Conservation (phyloP, 2,888 invertebrate genomes). For the Nezara viridula region DNA sequence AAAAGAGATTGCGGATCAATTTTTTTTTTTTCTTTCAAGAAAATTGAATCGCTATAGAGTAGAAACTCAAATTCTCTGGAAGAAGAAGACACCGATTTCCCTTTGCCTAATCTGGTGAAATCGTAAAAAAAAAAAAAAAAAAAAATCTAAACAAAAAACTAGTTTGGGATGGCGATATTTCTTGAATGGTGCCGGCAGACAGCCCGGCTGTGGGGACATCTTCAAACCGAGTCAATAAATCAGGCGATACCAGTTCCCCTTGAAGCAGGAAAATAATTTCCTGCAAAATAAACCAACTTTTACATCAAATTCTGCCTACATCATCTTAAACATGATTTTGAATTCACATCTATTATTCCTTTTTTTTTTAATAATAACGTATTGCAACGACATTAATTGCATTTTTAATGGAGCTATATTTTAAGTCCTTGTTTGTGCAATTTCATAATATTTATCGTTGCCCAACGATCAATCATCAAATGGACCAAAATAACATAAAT, state of each 20-base stretch:
- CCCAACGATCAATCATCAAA: too few species aligned
- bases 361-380: too few species aligned
- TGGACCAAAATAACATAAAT: too few species aligned
- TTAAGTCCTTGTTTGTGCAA: too few species aligned
- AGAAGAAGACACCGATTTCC: slow-evolving; percentile 51
- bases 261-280: not conserved
- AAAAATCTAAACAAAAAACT: slow-evolving; percentile 42
- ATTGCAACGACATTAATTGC: too few species aligned
- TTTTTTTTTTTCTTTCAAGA: not conserved
- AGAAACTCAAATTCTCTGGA: slow-evolving; percentile 31
- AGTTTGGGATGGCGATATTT: slow-evolving; percentile 38
- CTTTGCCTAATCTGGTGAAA: slow-evolving; percentile 49
- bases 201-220: slow-evolving; percentile 24
- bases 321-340: not conserved
- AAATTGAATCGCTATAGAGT: slow-evolving; percentile 29
- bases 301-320: not conserved
- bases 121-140: slow-evolving; percentile 39
- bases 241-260: slow-evolving; percentile 14
- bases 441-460: too few species aligned
- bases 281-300: not conserved
- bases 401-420: too few species aligned
- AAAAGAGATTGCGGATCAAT: not conserved
- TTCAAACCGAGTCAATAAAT: slow-evolving; percentile 36
- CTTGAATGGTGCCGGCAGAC: slow-evolving; percentile 39
- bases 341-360: not conserved